Evolutionary conservation across 2,113 vertebrate genomes (phyloP), one percentile per base, ranked within the genome.

Genomic region (Apteryx owenii): DNA sequence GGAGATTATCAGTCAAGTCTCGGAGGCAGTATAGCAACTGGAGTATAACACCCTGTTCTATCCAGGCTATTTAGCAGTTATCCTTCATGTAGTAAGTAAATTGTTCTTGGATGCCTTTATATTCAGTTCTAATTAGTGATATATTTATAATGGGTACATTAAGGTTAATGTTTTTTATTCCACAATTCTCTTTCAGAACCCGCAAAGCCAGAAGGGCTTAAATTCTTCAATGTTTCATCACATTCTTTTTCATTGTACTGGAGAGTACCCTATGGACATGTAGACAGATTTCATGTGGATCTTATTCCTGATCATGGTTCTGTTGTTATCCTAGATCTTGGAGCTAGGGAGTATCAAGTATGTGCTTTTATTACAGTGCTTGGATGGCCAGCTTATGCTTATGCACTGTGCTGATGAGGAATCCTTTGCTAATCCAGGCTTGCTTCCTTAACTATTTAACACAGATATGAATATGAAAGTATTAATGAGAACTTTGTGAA

Each of bases 331-430:
- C 96, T 91, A 97, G 97, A 98, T 94, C 97, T 98, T 93, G 97
- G 97, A 97, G 95, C 92, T 95, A 97, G 98, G 88, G 98, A 98
- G 94, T 98, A 98, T 98, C 98, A 98, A 97, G 99, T 99, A 98
- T 89, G 95, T 96, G 96, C 95, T 98, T 98, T 98, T 98, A 96
- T 97, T 96, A 88, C 88, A 78, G 51, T 91, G 72, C 76, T 95
- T 95, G 78, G 62, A 29, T 29, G 44, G 78, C 58, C 46, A 64
- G 78, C 81, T 96, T 97, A 95, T 97, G 89, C 93, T 97, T 97
- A 88, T 94, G 83, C 28, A 17, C 80, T 75, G 51, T 92, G 78
- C 76, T 89, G 58, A 81, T 81, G 82, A 83, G 87, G 89, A 96
- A 90, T 87, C 94, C 50, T 95, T 89, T 85, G 83, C 51, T 82